Conservation (phyloP, 2,113 vertebrate genomes). For the Halichoeres trimaculatus region DNA sequence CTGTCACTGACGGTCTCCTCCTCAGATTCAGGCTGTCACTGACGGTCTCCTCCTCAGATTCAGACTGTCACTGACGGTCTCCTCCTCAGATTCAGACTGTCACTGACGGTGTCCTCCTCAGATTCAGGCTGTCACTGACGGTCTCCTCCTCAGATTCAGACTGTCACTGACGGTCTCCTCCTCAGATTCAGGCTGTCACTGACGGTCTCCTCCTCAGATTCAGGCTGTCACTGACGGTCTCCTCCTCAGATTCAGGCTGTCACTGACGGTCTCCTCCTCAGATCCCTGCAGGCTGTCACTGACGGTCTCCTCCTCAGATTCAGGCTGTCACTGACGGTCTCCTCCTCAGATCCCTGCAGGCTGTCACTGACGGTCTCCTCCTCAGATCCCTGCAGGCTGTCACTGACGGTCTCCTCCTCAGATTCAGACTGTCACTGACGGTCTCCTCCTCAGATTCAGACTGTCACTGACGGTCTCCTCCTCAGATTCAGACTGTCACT, state of each 20-base stretch:
- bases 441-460: constrained; percentile 33
- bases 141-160: constrained; percentile 33
- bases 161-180: constrained; percentile 56
- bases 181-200: constrained; percentile 64
- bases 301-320: constrained; percentile 37
- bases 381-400: constrained; percentile 58
- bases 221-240: constrained; percentile 56
- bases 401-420: constrained; percentile 49
- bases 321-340: constrained; percentile 56
- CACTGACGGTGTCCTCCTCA: constrained; percentile 49
- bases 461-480: constrained; percentile 56
- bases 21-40: constrained; percentile 64
- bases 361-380: too few relatives aligned
- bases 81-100: constrained; percentile 56
- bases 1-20: constrained; percentile 56
- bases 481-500: constrained; percentile 64
- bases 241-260: too few relatives aligned
- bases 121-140: constrained; percentile 62
- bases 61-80: constrained; percentile 56
- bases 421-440: constrained; percentile 62
- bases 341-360: too few relatives aligned
- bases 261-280: too few relatives aligned
- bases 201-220: constrained; percentile 37
- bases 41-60: constrained; percentile 37
- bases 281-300: constrained; percentile 60